These are phyloP conservation scores for Plotosus lineatus DNA, from an alignment of 2,113 vertebrate species.

Conservation along the genomic window DNA sequence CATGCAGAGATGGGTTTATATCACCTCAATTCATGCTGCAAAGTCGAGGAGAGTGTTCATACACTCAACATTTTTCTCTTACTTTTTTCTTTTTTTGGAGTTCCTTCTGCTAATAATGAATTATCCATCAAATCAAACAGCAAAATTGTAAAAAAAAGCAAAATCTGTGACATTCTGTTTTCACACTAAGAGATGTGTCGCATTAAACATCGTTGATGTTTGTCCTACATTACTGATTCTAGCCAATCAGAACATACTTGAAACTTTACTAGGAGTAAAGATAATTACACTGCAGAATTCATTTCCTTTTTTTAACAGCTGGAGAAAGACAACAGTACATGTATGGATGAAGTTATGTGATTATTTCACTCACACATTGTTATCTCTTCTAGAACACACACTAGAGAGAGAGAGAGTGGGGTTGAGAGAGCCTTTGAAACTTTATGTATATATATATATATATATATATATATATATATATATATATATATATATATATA, in stretches of 20 bases:
- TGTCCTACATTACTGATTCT: background rate
- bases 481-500: too few relatives aligned
- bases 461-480: too few relatives aligned
- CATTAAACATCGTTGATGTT: background rate
- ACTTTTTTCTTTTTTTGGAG: too few relatives aligned
- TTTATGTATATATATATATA: too few relatives aligned
- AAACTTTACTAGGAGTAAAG: background rate
- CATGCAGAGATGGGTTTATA: background rate
- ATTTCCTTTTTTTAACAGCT: background rate
- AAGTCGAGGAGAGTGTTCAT: background rate
- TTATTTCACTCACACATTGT: background rate
- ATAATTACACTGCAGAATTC: background rate
- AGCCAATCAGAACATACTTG: background rate
- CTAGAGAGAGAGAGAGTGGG: too few relatives aligned
- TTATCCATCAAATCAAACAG: background rate
- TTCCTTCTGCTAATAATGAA: background rate
- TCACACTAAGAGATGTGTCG: background rate
- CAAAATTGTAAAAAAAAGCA: background rate
- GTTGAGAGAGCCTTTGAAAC: too few relatives aligned
- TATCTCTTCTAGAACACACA: conserved; percentile 1
- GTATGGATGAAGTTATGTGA: background rate
- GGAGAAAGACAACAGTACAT: background rate
- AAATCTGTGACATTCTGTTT: background rate
- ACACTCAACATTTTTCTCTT: background rate
- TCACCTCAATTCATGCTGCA: background rate